phyloP scores from a whole-genome alignment of 2,797 vertebrate genomes.

The Cuniculus paca region DNA sequence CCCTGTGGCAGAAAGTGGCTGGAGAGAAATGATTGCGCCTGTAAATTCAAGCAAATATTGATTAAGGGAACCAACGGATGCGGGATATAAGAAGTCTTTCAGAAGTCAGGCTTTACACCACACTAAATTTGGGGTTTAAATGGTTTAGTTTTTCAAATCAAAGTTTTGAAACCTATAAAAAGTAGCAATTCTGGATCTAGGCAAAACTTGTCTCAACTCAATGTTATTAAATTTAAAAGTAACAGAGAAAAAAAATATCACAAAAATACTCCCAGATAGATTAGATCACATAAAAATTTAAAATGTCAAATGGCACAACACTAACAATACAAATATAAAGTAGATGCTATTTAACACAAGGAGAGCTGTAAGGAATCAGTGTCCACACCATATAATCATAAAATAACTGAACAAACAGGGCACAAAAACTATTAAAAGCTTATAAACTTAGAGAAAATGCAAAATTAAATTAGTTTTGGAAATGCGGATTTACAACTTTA shows the following conservation, averaged over 20 bases:
- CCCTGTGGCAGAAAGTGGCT: neutral
- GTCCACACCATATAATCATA: neutral
- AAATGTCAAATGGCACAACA: neutral
- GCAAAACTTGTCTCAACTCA: neutral
- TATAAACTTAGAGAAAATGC: constrained; percentile 3
- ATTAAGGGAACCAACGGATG: neutral
- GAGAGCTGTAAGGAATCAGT: neutral
- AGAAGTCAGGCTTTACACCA: neutral
- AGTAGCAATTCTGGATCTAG: neutral
- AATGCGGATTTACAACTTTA: neutral
- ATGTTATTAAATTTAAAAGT: constrained; percentile 47
- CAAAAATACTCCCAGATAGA: neutral
- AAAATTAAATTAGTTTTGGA: constrained; percentile 20
- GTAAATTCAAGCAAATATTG: neutral
- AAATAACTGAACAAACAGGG: neutral
- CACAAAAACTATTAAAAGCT: neutral
- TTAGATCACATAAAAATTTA: constrained; percentile 23
- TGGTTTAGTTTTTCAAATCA: neutral
- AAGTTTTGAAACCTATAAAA: constrained; percentile 1
- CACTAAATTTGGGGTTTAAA: neutral
- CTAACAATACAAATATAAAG: neutral
- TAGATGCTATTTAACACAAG: neutral
- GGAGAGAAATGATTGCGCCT: neutral
- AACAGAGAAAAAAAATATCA: neutral
- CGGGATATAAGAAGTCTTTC: neutral